Percentiles rank a stretch among this genome's conserved stretches.
Evolutionary conservation across 1,140 invertebrate genomes (phyloP).

Genomic region (Theocolax elegans): DNA sequence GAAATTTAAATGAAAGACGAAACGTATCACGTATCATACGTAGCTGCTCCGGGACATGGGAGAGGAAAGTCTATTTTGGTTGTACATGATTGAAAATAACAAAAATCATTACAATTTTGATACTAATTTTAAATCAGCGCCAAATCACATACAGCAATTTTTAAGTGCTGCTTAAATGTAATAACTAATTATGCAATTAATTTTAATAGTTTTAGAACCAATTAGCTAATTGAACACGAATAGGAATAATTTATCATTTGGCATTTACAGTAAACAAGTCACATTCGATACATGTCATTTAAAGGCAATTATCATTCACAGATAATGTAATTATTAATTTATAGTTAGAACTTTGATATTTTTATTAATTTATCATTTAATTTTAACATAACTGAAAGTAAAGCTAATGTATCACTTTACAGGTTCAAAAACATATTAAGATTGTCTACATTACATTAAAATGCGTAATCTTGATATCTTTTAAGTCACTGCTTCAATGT

Average conservation of each 20-base stretch:
- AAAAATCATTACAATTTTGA: no score
- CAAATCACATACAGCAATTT: conserved; percentile 20
- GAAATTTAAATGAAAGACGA: conserved; percentile 36
- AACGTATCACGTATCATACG: conserved; percentile 25
- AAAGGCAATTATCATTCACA: neutral
- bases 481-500: conserved; percentile 2
- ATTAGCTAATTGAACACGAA: conserved; percentile 16
- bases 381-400: conserved; percentile 26
- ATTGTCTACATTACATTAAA: conserved; percentile 1
- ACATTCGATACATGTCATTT: conserved; percentile 30
- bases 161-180: neutral
- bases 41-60: neutral
- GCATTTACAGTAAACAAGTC: conserved; percentile 35
- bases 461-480: conserved; percentile 9
- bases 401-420: conserved; percentile 37
- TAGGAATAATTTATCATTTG: conserved; percentile 25
- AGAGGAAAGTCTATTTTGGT: neutral
- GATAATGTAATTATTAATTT: neutral
- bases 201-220: no score
- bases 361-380: conserved; percentile 4
- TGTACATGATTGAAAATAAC: neutral
- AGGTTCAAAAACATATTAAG: conserved; percentile 17
- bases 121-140: conserved; percentile 16
- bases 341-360: neutral
- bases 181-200: no score